A percentile compares a stretch with the other conserved stretches of the same genome.
phyloP scores from a whole-genome alignment of 2,113 vertebrate genomes.

The Gila orcuttii region DNA sequence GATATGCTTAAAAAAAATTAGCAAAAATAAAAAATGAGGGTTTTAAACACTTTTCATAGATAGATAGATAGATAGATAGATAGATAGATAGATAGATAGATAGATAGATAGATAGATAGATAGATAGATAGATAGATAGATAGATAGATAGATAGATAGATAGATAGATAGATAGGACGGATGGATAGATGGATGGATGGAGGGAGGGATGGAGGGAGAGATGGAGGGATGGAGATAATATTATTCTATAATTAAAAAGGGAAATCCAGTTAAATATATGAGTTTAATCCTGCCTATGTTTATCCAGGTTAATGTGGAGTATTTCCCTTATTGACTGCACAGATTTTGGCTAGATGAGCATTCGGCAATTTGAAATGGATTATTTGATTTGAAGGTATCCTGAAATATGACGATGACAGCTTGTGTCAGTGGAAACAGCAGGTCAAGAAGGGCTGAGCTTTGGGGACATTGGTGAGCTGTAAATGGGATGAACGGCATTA shows the following conservation, averaged over 20 bases:
- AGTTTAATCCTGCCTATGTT: not conserved
- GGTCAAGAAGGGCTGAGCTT: constrained; percentile 59
- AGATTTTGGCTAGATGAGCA: not conserved
- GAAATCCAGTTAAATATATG: not conserved
- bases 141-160: too few species aligned
- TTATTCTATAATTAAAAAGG: not conserved
- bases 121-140: too few species aligned
- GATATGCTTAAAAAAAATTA: too few species aligned
- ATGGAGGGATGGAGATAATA: not conserved
- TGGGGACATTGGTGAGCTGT: constrained; percentile 70
- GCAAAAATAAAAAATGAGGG: too few species aligned
- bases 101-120: too few species aligned
- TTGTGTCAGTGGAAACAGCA: constrained; percentile 42
- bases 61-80: too few species aligned
- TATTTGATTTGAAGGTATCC: constrained; percentile 2
- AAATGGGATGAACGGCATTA: constrained; percentile 77
- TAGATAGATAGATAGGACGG: not conserved
- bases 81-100: accelerated
- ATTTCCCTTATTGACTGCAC: not conserved
- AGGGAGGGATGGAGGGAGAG: not conserved
- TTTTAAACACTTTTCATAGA: too few species aligned
- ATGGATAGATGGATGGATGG: not conserved
- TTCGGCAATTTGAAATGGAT: not conserved
- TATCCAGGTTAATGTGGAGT: not conserved
- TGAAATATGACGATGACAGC: constrained; percentile 54